A percentile compares a stretch with the other conserved stretches of the same genome.
phyloP scores from a whole-genome alignment of 2,797 vertebrate genomes.

The Crenuchus spilurus region DNA sequence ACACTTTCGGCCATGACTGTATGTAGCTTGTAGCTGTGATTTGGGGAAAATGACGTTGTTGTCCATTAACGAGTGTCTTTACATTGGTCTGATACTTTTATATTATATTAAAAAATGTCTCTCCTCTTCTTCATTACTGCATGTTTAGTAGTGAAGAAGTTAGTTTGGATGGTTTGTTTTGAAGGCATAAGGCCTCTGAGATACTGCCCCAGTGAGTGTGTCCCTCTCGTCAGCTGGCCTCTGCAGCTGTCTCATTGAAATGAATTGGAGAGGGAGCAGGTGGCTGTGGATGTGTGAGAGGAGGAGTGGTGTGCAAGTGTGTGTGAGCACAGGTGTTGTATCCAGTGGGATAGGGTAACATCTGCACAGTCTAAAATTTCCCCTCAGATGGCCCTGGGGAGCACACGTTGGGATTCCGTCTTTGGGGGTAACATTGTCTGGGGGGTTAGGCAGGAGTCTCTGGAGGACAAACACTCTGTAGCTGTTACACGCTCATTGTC shows the following conservation, averaged over 20 bases:
- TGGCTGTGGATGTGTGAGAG: constrained; percentile 26
- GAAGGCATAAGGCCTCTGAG: constrained; percentile 19
- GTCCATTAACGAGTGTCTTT: too few species aligned
- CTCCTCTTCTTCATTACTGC: background rate
- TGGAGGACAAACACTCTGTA: background rate
- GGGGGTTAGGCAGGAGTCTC: background rate
- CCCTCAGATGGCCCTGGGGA: constrained; percentile 38
- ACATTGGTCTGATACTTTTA: too few species aligned
- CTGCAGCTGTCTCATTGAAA: constrained; percentile 43
- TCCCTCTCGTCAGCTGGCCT: constrained; percentile 28
- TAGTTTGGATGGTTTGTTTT: constrained; percentile 34
- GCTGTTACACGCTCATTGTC: background rate
- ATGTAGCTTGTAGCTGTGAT: too few species aligned
- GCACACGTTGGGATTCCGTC: constrained; percentile 25
- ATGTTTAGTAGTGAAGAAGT: too few species aligned
- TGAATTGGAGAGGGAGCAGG: constrained; percentile 44
- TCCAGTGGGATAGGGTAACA: constrained; percentile 48
- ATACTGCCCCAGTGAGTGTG: constrained; percentile 15
- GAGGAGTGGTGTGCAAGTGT: constrained; percentile 27
- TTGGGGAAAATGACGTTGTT: too few species aligned
- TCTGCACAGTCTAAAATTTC: constrained; percentile 48
- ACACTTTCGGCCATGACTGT: too few species aligned
- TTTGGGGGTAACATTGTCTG: constrained; percentile 2
- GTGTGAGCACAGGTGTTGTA: constrained; percentile 44
- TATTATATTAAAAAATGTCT: background rate